phyloP scores from a whole-genome alignment of 2,888 invertebrate genomes.

The Dryadula phaetusa region DNA sequence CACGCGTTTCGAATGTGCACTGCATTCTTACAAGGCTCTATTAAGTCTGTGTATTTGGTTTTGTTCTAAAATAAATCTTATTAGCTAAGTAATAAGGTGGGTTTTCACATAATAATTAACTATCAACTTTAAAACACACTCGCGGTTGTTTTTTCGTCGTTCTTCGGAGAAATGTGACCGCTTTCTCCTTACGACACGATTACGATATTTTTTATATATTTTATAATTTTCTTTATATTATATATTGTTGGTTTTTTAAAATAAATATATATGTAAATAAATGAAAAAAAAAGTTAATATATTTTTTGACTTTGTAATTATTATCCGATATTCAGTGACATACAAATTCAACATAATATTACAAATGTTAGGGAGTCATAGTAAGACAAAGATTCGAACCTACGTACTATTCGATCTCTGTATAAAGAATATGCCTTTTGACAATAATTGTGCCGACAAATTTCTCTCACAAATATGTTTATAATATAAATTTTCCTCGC shows the following conservation, averaged over 20 bases:
- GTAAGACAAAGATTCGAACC: too few relatives aligned
- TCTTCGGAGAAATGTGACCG: conserved; percentile 60
- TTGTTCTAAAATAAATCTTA: conserved; percentile 38
- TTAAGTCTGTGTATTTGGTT: conserved; percentile 52
- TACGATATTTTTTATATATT: conserved; percentile 43
- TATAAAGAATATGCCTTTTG: too few relatives aligned
- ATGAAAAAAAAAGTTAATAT: too few relatives aligned
- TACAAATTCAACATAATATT: too few relatives aligned
- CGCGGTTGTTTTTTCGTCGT: conserved; percentile 61
- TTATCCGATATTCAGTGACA: too few relatives aligned
- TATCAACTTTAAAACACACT: conserved; percentile 44
- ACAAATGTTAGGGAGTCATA: too few relatives aligned
- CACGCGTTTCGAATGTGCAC: conserved; percentile 61
- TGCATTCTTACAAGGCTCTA: conserved; percentile 67
- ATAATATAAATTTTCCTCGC: too few relatives aligned
- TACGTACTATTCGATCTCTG: too few relatives aligned
- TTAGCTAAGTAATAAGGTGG: conserved; percentile 17
- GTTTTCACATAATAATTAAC: conserved; percentile 21
- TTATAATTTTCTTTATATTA: neutral
- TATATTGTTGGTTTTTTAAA: neutral
- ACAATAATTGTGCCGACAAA: too few relatives aligned
- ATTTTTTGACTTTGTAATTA: too few relatives aligned
- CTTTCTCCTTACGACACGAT: conserved; percentile 59
- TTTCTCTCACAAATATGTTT: too few relatives aligned
- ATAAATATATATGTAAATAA: too few relatives aligned